Conservation (phyloP, 2,113 vertebrate genomes). For the Hippocampus comes region DNA sequence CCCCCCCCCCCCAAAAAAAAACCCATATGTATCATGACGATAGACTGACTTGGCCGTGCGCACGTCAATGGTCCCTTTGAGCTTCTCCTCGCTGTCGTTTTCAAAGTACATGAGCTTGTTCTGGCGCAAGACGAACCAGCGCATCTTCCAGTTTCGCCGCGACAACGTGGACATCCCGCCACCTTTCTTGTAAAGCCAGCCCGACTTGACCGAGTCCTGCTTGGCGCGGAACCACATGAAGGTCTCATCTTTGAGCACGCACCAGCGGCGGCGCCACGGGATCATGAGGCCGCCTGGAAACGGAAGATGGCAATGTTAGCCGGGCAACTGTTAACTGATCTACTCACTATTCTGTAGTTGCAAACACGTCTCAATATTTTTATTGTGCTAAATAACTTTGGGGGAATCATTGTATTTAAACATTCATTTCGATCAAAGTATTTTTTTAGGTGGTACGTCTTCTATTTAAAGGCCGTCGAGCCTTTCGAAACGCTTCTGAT, state of each 20-base stretch:
- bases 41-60: constrained; percentile 77
- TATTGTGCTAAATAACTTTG: not conserved
- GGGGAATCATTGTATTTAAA: not conserved
- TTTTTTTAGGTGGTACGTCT: too few species aligned
- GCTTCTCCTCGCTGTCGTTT: constrained; percentile 87
- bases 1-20: not conserved
- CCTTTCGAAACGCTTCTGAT: not conserved
- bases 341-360: not conserved
- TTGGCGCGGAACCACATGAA: constrained; percentile 92
- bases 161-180: constrained; percentile 88
- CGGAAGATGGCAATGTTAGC: not conserved
- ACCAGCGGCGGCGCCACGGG: constrained; percentile 86
- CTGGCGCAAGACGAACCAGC: constrained; percentile 89
- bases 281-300: constrained; percentile 84
- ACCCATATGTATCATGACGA: not conserved
- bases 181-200: constrained; percentile 92
- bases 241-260: constrained; percentile 86
- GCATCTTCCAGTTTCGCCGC: constrained; percentile 90
- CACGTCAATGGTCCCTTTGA: constrained; percentile 87
- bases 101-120: constrained; percentile 90
- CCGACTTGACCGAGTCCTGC: constrained; percentile 85
- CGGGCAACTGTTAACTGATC: not conserved
- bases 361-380: not conserved
- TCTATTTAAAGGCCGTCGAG: too few species aligned
- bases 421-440: not conserved